phyloP scores from a whole-genome alignment of 2,113 vertebrate species.

The Anguilla japonica region DNA sequence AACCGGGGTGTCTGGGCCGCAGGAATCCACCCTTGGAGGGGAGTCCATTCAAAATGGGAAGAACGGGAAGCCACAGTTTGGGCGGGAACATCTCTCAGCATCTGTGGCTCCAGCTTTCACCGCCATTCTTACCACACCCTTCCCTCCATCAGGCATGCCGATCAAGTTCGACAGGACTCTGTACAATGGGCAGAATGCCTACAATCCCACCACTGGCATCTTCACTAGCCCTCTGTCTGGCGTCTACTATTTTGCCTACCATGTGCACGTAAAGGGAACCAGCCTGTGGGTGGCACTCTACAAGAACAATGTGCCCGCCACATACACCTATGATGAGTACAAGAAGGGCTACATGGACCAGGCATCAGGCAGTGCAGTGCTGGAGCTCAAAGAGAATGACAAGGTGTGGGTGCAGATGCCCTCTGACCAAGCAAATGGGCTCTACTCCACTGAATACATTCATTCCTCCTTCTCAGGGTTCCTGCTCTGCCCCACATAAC shows the following conservation, averaged over 20 bases:
- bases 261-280: constrained; percentile 97
- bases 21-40: constrained; percentile 79
- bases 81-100: constrained; percentile 80
- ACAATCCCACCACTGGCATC: constrained; percentile 88
- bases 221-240: constrained; percentile 92
- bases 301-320: constrained; percentile 98
- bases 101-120: constrained; percentile 88
- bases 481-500: constrained; percentile 97
- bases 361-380: constrained; percentile 94
- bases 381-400: constrained; percentile 94
- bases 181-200: constrained; percentile 93
- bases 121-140: constrained; percentile 90
- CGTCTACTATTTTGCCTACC: constrained; percentile 97
- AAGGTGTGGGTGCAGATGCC: constrained; percentile 99
- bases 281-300: constrained; percentile 97
- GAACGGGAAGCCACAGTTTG: constrained; percentile 80
- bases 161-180: constrained; percentile 96
- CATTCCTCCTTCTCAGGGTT: constrained; percentile 99
- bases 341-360: constrained; percentile 99
- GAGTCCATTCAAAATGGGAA: constrained; percentile 78
- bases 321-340: constrained; percentile 98
- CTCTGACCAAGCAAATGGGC: constrained; percentile 94
- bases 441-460: constrained; percentile 98
- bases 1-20: constrained; percentile 79
- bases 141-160: constrained; percentile 91